Percentiles rank a stretch among this genome's conserved stretches.
phyloP scores from a whole-genome alignment of 2,888 invertebrate species.

The Drosophila pegasa region DNA sequence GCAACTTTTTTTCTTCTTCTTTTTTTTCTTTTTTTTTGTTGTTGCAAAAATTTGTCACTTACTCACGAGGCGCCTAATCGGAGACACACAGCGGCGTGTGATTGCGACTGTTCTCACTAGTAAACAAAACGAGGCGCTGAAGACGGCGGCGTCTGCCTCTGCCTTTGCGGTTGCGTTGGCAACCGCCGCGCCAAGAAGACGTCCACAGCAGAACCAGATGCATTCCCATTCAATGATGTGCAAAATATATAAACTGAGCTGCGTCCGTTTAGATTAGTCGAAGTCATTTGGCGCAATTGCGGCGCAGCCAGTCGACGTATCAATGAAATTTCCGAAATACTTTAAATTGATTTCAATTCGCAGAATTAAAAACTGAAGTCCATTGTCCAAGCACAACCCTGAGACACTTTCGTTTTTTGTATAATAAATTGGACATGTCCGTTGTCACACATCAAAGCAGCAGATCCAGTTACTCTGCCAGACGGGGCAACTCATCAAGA shows the following conservation, averaged over 20 bases:
- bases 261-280: conserved; percentile 16
- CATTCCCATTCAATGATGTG: conserved; percentile 10
- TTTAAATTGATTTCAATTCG: conserved; percentile 71
- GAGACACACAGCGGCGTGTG: conserved; percentile 23
- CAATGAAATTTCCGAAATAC: conserved; percentile 35
- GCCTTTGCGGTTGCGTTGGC: conserved; percentile 52
- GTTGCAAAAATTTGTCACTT: conserved; percentile 56
- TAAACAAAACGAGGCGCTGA: conserved; percentile 66
- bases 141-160: conserved; percentile 20
- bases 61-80: conserved; percentile 49
- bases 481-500: conserved; percentile 15
- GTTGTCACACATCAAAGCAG: conserved; percentile 31
- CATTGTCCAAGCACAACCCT: conserved; percentile 22
- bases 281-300: conserved; percentile 59
- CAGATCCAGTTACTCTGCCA: conserved; percentile 1
- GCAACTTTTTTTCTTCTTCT: conserved; percentile 16
- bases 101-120: conserved; percentile 49
- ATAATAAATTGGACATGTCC: conserved; percentile 69
- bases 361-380: conserved; percentile 77
- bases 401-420: conserved; percentile 9
- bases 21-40: conserved; percentile 13
- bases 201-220: conserved; percentile 18
- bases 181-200: conserved; percentile 44
- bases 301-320: background rate
- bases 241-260: background rate